Evolutionary conservation across 2,113 vertebrate genomes (phyloP).

Genomic region (Actinemys pallida): DNA sequence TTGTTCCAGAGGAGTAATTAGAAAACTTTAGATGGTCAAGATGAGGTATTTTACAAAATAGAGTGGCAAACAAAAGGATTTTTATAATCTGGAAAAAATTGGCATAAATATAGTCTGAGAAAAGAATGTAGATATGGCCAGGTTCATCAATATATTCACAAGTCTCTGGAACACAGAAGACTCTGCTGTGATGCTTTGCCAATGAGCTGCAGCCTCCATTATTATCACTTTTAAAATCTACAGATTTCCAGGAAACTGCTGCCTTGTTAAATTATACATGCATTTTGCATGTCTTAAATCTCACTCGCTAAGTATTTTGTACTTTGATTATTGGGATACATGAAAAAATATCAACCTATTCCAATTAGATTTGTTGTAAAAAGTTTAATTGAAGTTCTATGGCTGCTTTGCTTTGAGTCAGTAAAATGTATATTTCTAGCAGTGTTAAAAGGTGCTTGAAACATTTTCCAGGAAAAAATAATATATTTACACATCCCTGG

Average conservation of each 20-base stretch:
- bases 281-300: not conserved
- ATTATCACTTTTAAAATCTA: not conserved
- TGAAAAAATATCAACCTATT: not conserved
- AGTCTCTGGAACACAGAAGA: not conserved
- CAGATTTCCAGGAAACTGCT: not conserved
- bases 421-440: not conserved
- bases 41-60: not conserved
- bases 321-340: not conserved
- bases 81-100: not conserved
- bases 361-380: not conserved
- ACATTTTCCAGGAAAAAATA: not conserved
- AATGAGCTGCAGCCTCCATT: not conserved
- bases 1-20: not conserved
- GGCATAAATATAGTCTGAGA: not conserved
- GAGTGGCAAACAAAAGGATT: not conserved
- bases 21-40: not conserved
- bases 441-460: not conserved
- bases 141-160: constrained; percentile 24
- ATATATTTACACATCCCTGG: not conserved
- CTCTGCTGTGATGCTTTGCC: not conserved
- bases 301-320: not conserved
- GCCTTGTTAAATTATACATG: constrained; percentile 1
- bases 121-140: not conserved
- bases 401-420: not conserved
- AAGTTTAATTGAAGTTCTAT: not conserved